phyloP scores from a whole-genome alignment of 2,113 vertebrate genomes.

The Argyrosomus japonicus region DNA sequence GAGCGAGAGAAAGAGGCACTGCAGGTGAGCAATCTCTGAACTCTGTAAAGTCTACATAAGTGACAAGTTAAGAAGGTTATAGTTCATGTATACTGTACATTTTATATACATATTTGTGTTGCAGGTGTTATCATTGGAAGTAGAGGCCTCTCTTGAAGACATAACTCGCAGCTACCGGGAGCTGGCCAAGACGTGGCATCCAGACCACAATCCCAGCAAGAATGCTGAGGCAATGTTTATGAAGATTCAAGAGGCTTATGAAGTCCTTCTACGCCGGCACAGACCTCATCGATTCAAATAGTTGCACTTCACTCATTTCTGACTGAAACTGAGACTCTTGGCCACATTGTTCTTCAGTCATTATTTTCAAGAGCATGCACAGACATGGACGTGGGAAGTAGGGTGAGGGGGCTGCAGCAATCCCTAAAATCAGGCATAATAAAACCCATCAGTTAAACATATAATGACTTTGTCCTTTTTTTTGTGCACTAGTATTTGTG shows the following conservation, averaged over 20 bases:
- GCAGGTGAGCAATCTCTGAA: slow-evolving; percentile 77
- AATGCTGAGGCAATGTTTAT: slow-evolving; percentile 89
- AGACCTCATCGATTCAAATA: slow-evolving; percentile 69
- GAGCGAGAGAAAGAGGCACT: slow-evolving; percentile 84
- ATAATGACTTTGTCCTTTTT: too few relatives aligned
- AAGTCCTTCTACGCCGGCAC: slow-evolving; percentile 80
- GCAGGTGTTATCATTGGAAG: slow-evolving; percentile 86
- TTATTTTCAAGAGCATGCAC: neutral
- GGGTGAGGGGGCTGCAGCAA: too few relatives aligned
- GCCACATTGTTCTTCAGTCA: neutral
- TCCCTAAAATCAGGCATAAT: too few relatives aligned
- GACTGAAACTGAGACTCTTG: neutral
- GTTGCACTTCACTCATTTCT: neutral
- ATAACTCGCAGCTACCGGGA: slow-evolving; percentile 87
- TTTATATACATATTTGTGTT: slow-evolving; percentile 34
- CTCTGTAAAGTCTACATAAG: neutral
- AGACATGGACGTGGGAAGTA: neutral
- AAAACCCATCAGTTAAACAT: too few relatives aligned
- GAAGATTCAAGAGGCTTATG: slow-evolving; percentile 90
- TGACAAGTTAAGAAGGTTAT: neutral
- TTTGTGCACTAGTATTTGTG: too few relatives aligned
- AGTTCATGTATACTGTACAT: neutral
- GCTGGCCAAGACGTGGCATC: slow-evolving; percentile 90
- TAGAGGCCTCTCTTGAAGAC: slow-evolving; percentile 85
- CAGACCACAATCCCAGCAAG: slow-evolving; percentile 88